These are phyloP conservation scores for Sabellastarte sp. DNA, from an alignment of 2,888 invertebrate genomes.

Conservation along the genomic window DNA sequence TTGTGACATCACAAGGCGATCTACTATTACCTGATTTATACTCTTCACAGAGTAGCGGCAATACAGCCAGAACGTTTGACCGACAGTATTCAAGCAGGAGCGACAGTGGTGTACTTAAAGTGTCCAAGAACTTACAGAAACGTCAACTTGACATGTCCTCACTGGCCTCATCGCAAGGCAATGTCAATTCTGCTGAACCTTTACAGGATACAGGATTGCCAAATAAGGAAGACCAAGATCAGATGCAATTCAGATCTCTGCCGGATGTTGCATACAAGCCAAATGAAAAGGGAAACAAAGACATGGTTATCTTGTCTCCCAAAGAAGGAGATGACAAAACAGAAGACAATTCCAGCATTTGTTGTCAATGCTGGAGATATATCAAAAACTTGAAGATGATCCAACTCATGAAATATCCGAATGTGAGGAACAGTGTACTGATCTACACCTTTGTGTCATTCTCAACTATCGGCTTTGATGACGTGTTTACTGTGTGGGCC, in stretches of 20 bases:
- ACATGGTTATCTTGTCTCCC: no score
- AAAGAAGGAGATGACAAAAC: no score
- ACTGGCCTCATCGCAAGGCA: no score
- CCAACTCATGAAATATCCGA: not conserved
- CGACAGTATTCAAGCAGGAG: not conserved
- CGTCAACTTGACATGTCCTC: not conserved
- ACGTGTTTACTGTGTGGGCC: conserved; percentile 49
- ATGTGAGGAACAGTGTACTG: conserved; percentile 14
- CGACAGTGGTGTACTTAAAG: not conserved
- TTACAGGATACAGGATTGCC: not conserved
- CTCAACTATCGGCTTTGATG: conserved; percentile 45
- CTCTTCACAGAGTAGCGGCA: not conserved
- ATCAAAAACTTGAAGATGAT: not conserved
- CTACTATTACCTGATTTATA: not conserved
- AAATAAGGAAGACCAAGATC: not conserved
- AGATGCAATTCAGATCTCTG: no score
- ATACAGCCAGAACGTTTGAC: not conserved
- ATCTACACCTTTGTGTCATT: conserved; percentile 45
- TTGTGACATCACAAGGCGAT: not conserved
- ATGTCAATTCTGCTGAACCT: not conserved
- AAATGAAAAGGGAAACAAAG: not conserved
- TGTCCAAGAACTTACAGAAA: not conserved
- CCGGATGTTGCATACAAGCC: no score
- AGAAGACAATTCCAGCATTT: no score
- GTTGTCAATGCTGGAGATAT: no score